These are phyloP conservation scores for Apaloderma vittatum DNA, from an alignment of 2,113 vertebrate species.

Conservation along the genomic window DNA sequence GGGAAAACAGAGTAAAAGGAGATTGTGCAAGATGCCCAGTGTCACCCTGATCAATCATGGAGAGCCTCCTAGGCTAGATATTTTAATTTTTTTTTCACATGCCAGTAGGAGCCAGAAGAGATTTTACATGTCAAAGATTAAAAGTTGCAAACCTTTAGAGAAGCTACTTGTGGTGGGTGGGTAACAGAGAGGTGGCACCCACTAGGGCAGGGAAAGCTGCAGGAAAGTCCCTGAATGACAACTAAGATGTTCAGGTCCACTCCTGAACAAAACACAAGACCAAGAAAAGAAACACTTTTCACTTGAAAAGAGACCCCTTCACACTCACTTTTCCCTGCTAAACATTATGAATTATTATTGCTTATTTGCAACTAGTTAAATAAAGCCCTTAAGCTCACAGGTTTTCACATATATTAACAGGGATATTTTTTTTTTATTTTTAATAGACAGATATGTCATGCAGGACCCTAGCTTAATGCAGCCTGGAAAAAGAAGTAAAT, in stretches of 20 bases:
- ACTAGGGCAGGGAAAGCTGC: background rate
- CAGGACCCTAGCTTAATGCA: background rate
- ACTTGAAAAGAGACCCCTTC: background rate
- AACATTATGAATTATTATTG: background rate
- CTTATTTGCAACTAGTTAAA: background rate
- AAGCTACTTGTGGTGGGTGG: background rate
- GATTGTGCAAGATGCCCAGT: background rate
- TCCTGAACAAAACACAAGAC: background rate
- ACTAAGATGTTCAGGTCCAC: background rate
- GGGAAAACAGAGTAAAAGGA: background rate
- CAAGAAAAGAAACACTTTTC: background rate
- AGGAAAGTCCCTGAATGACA: background rate
- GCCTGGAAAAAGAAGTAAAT: background rate
- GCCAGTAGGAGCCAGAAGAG: background rate
- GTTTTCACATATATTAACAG: background rate
- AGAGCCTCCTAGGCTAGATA: background rate
- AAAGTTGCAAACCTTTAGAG: conserved; percentile 26
- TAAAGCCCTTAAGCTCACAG: background rate
- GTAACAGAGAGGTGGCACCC: background rate
- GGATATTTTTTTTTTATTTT: background rate
- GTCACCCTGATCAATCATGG: background rate
- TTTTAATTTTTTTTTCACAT: background rate
- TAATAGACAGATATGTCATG: background rate
- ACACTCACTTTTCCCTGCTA: background rate
- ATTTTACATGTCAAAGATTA: conserved; percentile 14